Base-by-base conservation (phyloP, 1,140 invertebrate genomes). In the Halyomorpha halys region DNA sequence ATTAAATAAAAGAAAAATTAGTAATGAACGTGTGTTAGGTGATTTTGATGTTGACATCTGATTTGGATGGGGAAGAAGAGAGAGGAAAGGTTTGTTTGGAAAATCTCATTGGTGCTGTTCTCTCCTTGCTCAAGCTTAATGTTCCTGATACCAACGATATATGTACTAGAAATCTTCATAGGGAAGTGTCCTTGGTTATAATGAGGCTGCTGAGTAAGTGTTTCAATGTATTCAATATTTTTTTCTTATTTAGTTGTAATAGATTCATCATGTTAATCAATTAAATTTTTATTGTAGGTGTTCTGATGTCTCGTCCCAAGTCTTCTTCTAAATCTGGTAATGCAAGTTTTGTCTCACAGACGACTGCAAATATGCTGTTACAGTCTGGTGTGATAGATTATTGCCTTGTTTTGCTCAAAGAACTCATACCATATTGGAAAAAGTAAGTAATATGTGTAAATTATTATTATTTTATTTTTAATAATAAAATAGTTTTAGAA, bases 131-230 rank as follows among this genome's bases (percentile, higher is more conserved):
- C 21, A 82, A 91, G 70, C 86, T 94, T 71, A 81, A 82, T 60
- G 80, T 79, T 54, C 76, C 80, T 2, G 77, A 81, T 66, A 74
- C 74, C 30, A 74, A 71, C 23, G 77, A 80, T 63, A 78, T 85
- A 67, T 80, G 79, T 61, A 74, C 79, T 19, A 77, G 87, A 60
- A 84, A 76, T 21, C 80, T 81, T 18, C 80, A 82, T 54, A 78
- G 85, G 70, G 90, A 93, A 77, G 87, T 96, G 61, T 90, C 93
- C 72, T 76, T 96, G 3, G 84, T 94, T 14, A 83, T 94, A n/a
- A 86, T 95, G 79, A 79, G 90, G 27, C 78, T 96, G 25, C 79
- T 86, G 4, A 85, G 83, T 82, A 73, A 77, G 79, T 79, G 62
- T 54, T 39, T 61, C 21, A 18, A 11, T 25, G 1, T 27, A 25